A percentile compares a stretch with the other conserved stretches of the same genome.
phyloP scores from a whole-genome alignment of 2,113 vertebrate species.

The Aldabrachelys gigantea region DNA sequence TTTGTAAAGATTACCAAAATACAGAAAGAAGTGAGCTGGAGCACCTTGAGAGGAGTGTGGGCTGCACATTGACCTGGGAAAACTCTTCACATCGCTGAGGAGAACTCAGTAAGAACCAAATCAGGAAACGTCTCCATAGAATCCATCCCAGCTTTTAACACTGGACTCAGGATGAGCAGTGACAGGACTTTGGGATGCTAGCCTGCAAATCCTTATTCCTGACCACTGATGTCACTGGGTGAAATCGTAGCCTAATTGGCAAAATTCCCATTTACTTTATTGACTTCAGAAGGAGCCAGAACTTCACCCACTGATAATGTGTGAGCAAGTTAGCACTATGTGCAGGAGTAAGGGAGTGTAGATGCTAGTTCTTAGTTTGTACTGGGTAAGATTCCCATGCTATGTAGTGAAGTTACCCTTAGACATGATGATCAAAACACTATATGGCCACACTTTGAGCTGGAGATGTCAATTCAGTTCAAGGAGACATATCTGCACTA shows the following conservation, averaged over 20 bases:
- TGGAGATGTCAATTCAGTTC: not conserved
- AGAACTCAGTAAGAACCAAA: not conserved
- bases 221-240: not conserved
- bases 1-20: not conserved
- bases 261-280: not conserved
- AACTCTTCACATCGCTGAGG: not conserved
- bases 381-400: not conserved
- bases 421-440: not conserved
- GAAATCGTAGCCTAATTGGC: not conserved
- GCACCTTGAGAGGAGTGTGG: not conserved
- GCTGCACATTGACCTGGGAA: not conserved
- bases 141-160: not conserved
- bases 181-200: fast-evolving
- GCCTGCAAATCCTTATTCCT: not conserved
- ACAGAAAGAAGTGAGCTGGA: not conserved
- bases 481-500: not conserved
- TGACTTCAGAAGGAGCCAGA: not conserved
- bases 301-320: not conserved
- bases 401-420: not conserved
- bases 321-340: not conserved
- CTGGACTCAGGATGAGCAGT: not conserved
- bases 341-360: not conserved
- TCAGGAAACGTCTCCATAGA: not conserved
- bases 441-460: not conserved
- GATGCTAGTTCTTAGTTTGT: not conserved